Conservation (phyloP, 2,888 invertebrate genomes). For the Julus scandinavius region DNA sequence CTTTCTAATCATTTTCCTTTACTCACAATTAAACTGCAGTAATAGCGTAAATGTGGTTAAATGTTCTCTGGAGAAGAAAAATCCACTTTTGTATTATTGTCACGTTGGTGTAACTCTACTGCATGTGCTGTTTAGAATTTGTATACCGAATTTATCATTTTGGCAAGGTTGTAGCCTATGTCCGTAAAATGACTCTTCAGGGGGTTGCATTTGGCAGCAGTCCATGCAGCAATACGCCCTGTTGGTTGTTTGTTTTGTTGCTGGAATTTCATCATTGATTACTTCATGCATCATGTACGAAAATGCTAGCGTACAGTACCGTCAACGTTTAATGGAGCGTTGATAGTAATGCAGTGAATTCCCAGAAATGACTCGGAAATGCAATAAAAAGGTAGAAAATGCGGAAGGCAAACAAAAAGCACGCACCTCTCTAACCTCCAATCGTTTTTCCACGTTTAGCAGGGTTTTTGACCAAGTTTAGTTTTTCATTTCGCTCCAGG, state of each 20-base stretch:
- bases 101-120: not conserved
- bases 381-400: not conserved
- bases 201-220: not conserved
- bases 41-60: not conserved
- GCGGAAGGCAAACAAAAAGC: not conserved
- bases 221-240: not conserved
- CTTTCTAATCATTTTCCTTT: not conserved
- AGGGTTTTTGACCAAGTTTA: too few species aligned
- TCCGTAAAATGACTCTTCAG: not conserved
- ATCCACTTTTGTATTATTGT: not conserved
- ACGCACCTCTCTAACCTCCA: not conserved
- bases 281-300: conserved; percentile 21
- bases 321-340: conserved; percentile 12
- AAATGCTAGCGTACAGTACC: not conserved
- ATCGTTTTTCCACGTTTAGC: too few species aligned
- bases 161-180: conserved; percentile 8
- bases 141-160: conserved; percentile 21
- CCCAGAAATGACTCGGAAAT: not conserved
- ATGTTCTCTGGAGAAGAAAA: not conserved
- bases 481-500: too few species aligned
- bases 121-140: not conserved
- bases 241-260: conserved; percentile 7
- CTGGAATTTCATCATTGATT: conserved; percentile 21
- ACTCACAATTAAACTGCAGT: not conserved
- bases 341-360: not conserved